Evolutionary conservation across 2,113 vertebrate species (phyloP), one percentile per base, ranked within the genome.

Genomic region (Orycteropus afer): DNA sequence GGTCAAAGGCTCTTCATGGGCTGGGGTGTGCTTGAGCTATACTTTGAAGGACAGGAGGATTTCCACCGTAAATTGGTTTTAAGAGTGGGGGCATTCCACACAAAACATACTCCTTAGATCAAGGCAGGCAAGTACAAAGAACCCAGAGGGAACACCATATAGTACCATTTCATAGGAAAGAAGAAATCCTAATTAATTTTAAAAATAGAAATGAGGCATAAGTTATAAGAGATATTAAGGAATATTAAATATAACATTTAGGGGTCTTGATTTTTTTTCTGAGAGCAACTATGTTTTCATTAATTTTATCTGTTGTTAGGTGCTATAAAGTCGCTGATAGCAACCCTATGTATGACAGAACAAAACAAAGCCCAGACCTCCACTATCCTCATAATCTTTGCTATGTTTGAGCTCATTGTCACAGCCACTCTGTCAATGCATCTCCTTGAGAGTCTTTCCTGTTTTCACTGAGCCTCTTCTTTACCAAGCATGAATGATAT

Each of bases 231-330:
- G 32, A 37, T 55, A 61, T 59, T 51, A 22, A 84, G 71, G 25
- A 27, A 37, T 55, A 61, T 59, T 84, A 51, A 77, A 91, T 65
- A 13, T 86, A 13, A 89, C 5, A 69, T 65, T 86, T 82, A 53
- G 5, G 22, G 63, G 22, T 85, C 69, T 74, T 67, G n/a, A 53
- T 86, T 93, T 95, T 94, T n/a, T 49, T 49, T 90, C 49, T 82
- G 18, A 78, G 85, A 82, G 9, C 6, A 71, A 34, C 59, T 34
- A n/a, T n/a, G n/a, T n/a, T n/a, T n/a, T n/a, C n/a, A n/a, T n/a
- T n/a, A n/a, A n/a, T n/a, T n/a, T n/a, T n/a, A n/a, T n/a, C n/a
- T n/a, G n/a, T n/a, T n/a, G n/a, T n/a, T n/a, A n/a, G n/a, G n/a
- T n/a, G n/a, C n/a, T n/a, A n/a, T n/a, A n/a, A n/a, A n/a, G n/a